Base-by-base conservation (phyloP, 2,797 vertebrate genomes). In the Notamacropus eugenii region DNA sequence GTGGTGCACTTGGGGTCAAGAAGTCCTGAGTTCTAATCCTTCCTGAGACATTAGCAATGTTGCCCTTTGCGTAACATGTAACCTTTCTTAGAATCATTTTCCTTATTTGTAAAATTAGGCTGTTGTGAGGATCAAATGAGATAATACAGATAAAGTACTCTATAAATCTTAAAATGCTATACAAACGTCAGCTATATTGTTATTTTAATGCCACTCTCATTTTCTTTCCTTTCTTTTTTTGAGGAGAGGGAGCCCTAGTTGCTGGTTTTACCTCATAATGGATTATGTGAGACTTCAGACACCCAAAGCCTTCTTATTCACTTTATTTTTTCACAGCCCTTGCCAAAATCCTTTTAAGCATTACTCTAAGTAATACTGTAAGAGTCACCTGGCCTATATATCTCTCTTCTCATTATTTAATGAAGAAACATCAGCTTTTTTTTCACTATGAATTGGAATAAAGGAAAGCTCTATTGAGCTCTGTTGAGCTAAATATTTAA, bases 261-360 rank as follows among this genome's bases (percentile, higher is more conserved):
- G 95, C 98, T 98, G 97, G 97, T 97, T 98, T 98, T 97, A 97
- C 93, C 54, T 97, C 96, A 97, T 97, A 97, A 98, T 98, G 97
- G 97, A 92, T 95, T 97, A 67, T 93, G 98, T 95, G 95, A 94
- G 93, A 98, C 96, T 98, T 97, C 94, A 97, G 94, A 96, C 95
- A 93, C 95, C 94, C 82, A 98, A 98, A 98, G 96, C 97, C 97
- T 96, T 97, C 98, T 98, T 98, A 98, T 29, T 2, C 94, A 96
- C 94, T 97, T 97, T 93, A 96, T 97, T 98, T 98, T 98, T 97
- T 98, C 97, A 96, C 95, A 97, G 96, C 97, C 97, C 95, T 96
- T 98, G 92, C 96, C 96, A 97, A 98, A 98, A 96, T 93, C 22
- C 74, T 87, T 87, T 94, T 57, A 95, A 96, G 95, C 94, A 97